Base-by-base conservation (phyloP, 1,140 invertebrate species). In the Psix sp. region DNA sequence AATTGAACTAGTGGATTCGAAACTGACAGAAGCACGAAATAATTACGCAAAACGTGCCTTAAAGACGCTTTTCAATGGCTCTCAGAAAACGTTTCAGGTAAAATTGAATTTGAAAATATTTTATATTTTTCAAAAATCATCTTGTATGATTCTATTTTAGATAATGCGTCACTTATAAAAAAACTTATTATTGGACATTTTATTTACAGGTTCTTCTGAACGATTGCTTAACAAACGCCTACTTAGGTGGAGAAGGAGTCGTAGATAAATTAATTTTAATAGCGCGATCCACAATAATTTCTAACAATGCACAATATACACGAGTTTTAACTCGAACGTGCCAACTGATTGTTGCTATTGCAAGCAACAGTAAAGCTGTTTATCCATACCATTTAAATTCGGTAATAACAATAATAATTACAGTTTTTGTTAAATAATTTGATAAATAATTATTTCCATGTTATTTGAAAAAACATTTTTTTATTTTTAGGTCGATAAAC, bases 81-180 rank as follows among this genome's bases (percentile, higher is more conserved):
- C 86, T 1, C 85, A 86, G 17, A 87, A 87, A 40, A 86, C 85
- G 31, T 87, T 87, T 79, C 83, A 86, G 74, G 85, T 86, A 78
- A 7, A 33, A 10, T 33, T 33, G 5, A 33, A 33, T 11, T 33
- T 33, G 21, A 24, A 24, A 24, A 24, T n/a, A n/a, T n/a, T n/a
- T n/a, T n/a, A n/a, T n/a, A n/a, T n/a, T n/a, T n/a, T n/a, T n/a
- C n/a, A n/a, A n/a, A n/a, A n/a, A n/a, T n/a, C n/a, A n/a, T n/a
- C n/a, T n/a, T n/a, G n/a, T n/a, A n/a, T n/a, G n/a, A n/a, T n/a
- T n/a, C n/a, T n/a, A n/a, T n/a, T n/a, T n/a, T n/a, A n/a, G n/a
- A n/a, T n/a, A n/a, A n/a, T n/a, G n/a, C n/a, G n/a, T n/a, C n/a
- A n/a, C n/a, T n/a, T n/a, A n/a, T n/a, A n/a, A n/a, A n/a, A n/a